phyloP scores from a whole-genome alignment of 2,888 invertebrate genomes.

The Drosophila helvetica region DNA sequence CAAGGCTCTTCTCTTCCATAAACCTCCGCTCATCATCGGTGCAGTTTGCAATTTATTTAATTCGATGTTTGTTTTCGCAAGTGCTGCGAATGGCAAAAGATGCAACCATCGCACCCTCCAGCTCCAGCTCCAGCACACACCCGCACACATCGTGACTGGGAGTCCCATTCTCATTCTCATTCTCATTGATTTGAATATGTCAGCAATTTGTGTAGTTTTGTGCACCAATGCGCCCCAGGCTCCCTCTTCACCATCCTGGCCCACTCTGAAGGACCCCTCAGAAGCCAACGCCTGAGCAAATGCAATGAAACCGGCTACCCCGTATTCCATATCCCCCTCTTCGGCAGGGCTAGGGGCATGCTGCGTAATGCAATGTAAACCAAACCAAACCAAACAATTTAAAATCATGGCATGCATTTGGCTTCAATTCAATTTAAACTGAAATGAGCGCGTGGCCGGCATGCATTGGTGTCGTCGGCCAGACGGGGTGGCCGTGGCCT shows the following conservation, averaged over 20 bases:
- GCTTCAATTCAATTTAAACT: conserved; percentile 78
- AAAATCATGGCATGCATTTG: conserved; percentile 76
- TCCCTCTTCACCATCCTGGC: neutral
- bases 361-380: conserved; percentile 78
- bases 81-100: conserved; percentile 47
- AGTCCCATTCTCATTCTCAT: conserved; percentile 57
- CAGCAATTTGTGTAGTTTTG: conserved; percentile 79
- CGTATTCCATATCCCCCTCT: neutral
- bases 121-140: neutral
- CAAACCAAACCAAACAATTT: conserved; percentile 77
- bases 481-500: conserved; percentile 2
- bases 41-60: conserved; percentile 70
- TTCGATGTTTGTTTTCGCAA: conserved; percentile 71
- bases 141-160: conserved; percentile 27
- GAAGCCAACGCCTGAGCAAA: conserved; percentile 16
- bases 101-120: conserved; percentile 35
- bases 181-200: conserved; percentile 79
- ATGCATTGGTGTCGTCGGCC: conserved; percentile 37
- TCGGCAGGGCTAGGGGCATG: too few relatives aligned
- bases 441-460: conserved; percentile 67
- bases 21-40: conserved; percentile 36
- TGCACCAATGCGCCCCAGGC: conserved; percentile 60
- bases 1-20: neutral
- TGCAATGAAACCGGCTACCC: conserved; percentile 28
- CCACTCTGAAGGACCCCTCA: conserved; percentile 3